Evolutionary conservation across 2,113 vertebrate genomes (phyloP), one percentile per base, ranked within the genome.

Genomic region (Nycticebus coucang): DNA sequence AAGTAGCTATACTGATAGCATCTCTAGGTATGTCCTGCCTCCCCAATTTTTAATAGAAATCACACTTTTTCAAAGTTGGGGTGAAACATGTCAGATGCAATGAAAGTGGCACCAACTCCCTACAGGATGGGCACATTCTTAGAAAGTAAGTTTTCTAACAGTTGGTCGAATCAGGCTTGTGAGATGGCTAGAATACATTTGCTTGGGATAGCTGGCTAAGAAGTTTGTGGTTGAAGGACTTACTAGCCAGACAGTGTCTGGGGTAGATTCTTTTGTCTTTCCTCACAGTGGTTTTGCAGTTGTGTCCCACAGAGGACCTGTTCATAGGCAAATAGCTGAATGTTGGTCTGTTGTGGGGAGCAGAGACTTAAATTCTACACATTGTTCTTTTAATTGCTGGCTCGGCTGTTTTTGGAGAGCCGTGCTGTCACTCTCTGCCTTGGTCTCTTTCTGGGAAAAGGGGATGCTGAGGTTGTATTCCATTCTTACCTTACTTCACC

Each of bases 271-370:
- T 59, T 91, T n/a, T 50, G 91, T 71, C 28, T 41, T 94, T 94
- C 26, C 74, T 91, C 72, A 55, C 62, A 30, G n/a, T 83, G 59
- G 30, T 74, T 95, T 92, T 66, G 71, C 60, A 71, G 45, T 62
- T 85, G 59, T 35, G 19, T 59, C 57, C 72, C 45, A 7, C 17
- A 12, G 14, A 66, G 60, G 18, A 71, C 78, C 12, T 55, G 45
- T 33, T 78, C 5, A 0, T 2, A 7, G 35, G 33, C 59, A 41
- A 7, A 37, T 2, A 21, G 71, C 66, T 53, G 59, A 30, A 11
- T 35, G 55, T 59, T 7, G 26, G 68, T 35, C 5, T 5, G 69
- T 45, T 83, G 72, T 33, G 19, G 2, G 78, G 37, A 60, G 71
- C 30, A 19, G 77, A 24, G 11, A n/a, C 66, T 64, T 9, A 37